A percentile compares a stretch with the other conserved stretches of the same genome.
Evolutionary conservation across 2,113 vertebrate species (phyloP).

Genomic region (Rostratula benghalensis): DNA sequence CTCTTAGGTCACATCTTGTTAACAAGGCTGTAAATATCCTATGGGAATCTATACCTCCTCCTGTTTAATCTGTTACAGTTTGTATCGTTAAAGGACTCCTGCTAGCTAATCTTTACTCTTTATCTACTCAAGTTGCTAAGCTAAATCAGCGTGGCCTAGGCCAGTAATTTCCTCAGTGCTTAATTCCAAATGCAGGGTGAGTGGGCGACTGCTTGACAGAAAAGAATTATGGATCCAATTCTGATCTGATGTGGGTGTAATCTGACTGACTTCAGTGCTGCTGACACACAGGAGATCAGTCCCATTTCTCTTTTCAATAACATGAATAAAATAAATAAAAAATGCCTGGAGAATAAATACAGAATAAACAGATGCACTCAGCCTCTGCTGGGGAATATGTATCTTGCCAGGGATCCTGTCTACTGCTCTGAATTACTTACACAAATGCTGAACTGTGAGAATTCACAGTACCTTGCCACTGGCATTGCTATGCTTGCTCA

Average conservation of each 20-base stretch:
- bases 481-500: neutral
- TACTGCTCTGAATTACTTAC: neutral
- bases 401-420: neutral
- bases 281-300: neutral
- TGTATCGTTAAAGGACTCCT: neutral
- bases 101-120: neutral
- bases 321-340: neutral
- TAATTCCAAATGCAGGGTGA: neutral
- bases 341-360: neutral
- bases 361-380: neutral
- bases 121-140: neutral
- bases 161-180: neutral
- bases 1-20: neutral
- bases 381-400: neutral
- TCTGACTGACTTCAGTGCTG: neutral
- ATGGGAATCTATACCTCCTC: neutral
- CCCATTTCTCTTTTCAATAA: neutral
- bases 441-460: neutral
- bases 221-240: neutral
- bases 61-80: neutral
- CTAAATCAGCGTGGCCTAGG: neutral
- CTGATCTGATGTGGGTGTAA: neutral
- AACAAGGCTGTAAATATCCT: neutral
- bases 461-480: neutral
- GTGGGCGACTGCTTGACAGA: neutral